Evolutionary conservation across 2,113 vertebrate species (phyloP).

Genomic region (Scatophagus argus): DNA sequence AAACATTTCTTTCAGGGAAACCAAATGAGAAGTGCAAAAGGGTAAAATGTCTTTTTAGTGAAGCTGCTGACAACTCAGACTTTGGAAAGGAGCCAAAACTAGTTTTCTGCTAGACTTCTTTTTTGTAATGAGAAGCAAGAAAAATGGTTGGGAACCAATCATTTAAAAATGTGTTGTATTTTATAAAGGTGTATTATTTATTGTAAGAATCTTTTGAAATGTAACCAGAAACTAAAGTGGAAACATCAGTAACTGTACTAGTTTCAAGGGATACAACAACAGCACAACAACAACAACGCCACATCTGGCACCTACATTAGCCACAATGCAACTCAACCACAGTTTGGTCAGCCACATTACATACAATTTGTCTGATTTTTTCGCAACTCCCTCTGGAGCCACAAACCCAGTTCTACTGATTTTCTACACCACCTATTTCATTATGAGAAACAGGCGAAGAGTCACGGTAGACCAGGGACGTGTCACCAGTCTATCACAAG

Average conservation of each 20-base stretch:
- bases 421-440: neutral
- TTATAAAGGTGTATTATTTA: too few species aligned
- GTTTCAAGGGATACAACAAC: too few species aligned
- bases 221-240: neutral
- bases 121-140: neutral
- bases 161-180: neutral
- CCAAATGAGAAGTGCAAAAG: neutral
- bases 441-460: neutral
- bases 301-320: neutral
- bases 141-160: neutral
- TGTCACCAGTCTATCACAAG: slow-evolving; percentile 40
- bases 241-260: neutral
- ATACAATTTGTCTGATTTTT: neutral
- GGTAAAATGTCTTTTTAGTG: too few species aligned
- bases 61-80: too few species aligned
- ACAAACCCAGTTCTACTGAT: neutral
- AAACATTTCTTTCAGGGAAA: neutral
- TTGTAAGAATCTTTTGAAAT: too few species aligned
- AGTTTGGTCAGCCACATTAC: neutral
- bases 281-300: too few species aligned
- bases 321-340: neutral
- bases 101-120: too few species aligned
- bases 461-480: neutral
- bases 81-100: too few species aligned
- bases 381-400: neutral